phyloP scores from a whole-genome alignment of 2,113 vertebrate species.

The Petrocephalus zakoni region DNA sequence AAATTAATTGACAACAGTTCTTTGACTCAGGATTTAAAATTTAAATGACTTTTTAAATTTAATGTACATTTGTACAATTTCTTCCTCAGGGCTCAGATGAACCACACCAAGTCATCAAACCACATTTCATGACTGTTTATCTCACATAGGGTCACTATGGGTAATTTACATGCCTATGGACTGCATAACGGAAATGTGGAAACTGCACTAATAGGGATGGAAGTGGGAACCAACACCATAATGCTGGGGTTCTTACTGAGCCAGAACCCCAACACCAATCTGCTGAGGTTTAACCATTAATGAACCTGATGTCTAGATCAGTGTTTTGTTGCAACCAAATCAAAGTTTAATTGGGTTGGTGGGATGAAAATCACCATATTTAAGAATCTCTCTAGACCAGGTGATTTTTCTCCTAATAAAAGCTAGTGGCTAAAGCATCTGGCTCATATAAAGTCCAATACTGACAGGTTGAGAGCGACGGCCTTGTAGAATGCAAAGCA shows the following conservation, averaged over 20 bases:
- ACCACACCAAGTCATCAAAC: not conserved
- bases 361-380: not conserved
- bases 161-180: not conserved
- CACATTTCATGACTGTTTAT: not conserved
- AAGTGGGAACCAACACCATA: not conserved
- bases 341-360: not conserved
- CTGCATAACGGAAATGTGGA: not conserved
- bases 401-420: not conserved
- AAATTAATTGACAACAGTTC: not conserved
- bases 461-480: not conserved
- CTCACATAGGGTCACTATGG: not conserved
- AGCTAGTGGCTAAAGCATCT: not conserved
- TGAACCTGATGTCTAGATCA: not conserved
- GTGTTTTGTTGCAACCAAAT: not conserved
- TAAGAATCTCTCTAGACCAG: not conserved
- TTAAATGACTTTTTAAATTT: not conserved
- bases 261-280: not conserved
- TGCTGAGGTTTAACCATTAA: not conserved
- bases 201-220: not conserved
- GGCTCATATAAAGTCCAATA: not conserved
- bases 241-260: not conserved
- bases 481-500: not conserved
- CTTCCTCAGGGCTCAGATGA: not conserved
- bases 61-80: not conserved
- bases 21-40: not conserved